Evolutionary conservation across 2,113 vertebrate genomes (phyloP).

Genomic region (Cyrtonyx montezumae): DNA sequence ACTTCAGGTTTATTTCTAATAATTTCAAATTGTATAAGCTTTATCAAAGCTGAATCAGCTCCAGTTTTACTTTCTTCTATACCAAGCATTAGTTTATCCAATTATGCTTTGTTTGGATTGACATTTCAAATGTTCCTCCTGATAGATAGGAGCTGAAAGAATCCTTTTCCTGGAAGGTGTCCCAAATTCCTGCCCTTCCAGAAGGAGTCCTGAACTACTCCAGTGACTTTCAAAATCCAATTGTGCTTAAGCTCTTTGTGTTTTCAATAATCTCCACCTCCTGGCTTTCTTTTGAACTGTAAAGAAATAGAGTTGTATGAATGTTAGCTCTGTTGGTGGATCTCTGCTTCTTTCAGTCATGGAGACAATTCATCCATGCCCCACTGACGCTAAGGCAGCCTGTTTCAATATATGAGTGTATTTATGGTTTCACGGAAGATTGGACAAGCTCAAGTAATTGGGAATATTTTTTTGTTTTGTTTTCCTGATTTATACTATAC

Average conservation of each 20-base stretch:
- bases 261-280: background rate
- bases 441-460: background rate
- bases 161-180: background rate
- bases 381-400: background rate
- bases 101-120: background rate
- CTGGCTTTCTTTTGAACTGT: background rate
- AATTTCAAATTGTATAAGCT: background rate
- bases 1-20: background rate
- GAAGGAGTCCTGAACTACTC: background rate
- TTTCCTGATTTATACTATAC: background rate
- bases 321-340: background rate
- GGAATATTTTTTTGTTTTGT: background rate
- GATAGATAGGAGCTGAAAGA: background rate
- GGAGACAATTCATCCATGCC: background rate
- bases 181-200: background rate
- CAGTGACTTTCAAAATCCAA: background rate
- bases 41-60: background rate
- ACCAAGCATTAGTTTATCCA: background rate
- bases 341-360: background rate
- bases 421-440: background rate
- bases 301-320: background rate
- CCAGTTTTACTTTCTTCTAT: background rate
- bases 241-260: conserved; percentile 3
- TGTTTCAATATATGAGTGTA: accelerated
- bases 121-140: background rate